Evolutionary conservation across 2,888 invertebrate genomes (phyloP).

Genomic region (Disparrhopalites patrizii): DNA sequence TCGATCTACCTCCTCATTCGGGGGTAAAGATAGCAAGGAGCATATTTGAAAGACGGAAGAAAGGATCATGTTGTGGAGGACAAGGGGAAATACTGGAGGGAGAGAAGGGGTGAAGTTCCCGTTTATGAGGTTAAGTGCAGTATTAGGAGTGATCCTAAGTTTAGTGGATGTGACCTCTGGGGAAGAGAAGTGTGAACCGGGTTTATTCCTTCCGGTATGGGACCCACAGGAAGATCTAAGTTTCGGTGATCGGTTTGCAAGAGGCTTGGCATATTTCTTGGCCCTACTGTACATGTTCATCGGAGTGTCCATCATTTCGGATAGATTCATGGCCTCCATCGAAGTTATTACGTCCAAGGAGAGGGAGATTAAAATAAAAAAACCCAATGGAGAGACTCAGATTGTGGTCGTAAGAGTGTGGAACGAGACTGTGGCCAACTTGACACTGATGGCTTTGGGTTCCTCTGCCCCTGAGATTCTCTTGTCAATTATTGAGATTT

Average conservation of each 20-base stretch:
- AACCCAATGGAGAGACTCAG: slow-evolving; percentile 79
- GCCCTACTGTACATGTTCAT: slow-evolving; percentile 91
- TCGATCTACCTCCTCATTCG: no score
- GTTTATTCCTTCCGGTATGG: slow-evolving; percentile 82
- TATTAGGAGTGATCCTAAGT: slow-evolving; percentile 16
- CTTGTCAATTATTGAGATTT: slow-evolving; percentile 95
- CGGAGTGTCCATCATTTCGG: slow-evolving; percentile 97
- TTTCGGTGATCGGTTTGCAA: slow-evolving; percentile 66
- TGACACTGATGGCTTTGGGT: slow-evolving; percentile 97
- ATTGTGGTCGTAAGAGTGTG: slow-evolving; percentile 90
- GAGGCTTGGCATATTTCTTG: slow-evolving; percentile 87
- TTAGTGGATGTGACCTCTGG: slow-evolving; percentile 6
- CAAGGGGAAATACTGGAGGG: neutral
- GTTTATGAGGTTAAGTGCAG: neutral
- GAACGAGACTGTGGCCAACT: slow-evolving; percentile 94
- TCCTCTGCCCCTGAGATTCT: slow-evolving; percentile 98
- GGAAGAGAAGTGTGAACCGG: slow-evolving; percentile 9
- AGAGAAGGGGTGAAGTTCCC: neutral
- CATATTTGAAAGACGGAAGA: no score
- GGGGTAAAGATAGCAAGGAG: no score
- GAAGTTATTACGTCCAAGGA: slow-evolving; percentile 99
- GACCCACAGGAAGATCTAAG: slow-evolving; percentile 72
- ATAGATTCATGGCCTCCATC: slow-evolving; percentile 98
- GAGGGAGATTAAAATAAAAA: slow-evolving; percentile 85
- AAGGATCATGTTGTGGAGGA: neutral